phyloP scores from a whole-genome alignment of 2,797 vertebrate species.

The Carduelis carduelis region DNA sequence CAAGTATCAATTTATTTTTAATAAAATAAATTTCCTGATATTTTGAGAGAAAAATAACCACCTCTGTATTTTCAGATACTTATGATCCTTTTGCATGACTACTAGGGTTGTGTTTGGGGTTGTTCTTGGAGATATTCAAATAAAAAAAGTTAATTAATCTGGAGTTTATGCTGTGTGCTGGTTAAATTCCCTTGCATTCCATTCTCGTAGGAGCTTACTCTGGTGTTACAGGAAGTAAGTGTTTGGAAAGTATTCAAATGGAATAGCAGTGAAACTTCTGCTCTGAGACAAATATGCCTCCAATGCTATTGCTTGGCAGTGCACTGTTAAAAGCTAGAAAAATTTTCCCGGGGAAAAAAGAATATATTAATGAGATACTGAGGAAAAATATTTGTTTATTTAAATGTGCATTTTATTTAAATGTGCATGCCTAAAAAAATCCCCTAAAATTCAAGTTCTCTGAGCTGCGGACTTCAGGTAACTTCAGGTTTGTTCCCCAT shows the following conservation, averaged over 20 bases:
- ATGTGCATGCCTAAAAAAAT: not conserved
- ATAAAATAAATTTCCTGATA: not conserved
- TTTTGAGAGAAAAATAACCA: not conserved
- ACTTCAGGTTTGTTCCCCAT: not conserved
- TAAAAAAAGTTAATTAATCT: not conserved
- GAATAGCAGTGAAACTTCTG: not conserved
- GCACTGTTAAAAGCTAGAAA: not conserved
- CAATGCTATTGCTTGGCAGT: not conserved
- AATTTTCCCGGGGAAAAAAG: fast-evolving
- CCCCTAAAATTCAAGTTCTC: not conserved
- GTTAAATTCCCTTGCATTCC: not conserved
- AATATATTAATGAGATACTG: not conserved
- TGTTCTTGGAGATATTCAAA: not conserved
- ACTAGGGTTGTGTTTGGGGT: fast-evolving
- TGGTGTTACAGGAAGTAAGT: not conserved
- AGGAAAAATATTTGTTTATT: not conserved
- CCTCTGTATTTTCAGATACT: not conserved
- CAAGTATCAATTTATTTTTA: not conserved
- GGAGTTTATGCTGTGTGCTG: not conserved
- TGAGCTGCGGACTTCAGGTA: not conserved
- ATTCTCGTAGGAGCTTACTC: not conserved
- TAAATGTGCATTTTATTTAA: too few relatives aligned
- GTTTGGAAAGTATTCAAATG: not conserved
- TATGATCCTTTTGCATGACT: not conserved
- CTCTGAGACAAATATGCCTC: not conserved